These are phyloP conservation scores for Phrynocephalus guinanensis DNA, from an alignment of 2,797 vertebrate species.

Conservation along the genomic window DNA sequence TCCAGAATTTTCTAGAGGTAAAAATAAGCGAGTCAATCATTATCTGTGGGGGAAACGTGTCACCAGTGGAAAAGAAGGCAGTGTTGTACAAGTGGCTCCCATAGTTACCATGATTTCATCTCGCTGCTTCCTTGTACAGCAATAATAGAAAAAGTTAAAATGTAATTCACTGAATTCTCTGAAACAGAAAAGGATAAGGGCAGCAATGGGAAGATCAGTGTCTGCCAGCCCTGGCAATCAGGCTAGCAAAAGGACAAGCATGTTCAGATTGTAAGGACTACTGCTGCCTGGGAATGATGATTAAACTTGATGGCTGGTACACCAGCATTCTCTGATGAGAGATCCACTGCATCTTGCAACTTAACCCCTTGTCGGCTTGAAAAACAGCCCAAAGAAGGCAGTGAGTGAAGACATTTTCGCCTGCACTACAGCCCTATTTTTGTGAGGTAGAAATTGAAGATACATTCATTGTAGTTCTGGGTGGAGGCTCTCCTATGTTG, in stretches of 20 bases:
- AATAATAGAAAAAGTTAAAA: background rate
- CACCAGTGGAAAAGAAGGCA: background rate
- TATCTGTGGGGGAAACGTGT: background rate
- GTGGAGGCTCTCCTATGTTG: too few relatives aligned
- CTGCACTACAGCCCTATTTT: background rate
- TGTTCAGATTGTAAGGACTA: background rate
- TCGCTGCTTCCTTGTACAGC: background rate
- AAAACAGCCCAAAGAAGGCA: too few relatives aligned
- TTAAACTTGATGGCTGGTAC: background rate
- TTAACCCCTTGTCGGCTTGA: too few relatives aligned
- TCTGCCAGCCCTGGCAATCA: background rate
- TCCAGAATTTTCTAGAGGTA: too few relatives aligned
- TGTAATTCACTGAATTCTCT: background rate
- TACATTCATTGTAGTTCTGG: too few relatives aligned
- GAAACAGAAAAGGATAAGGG: background rate
- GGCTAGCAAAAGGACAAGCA: background rate
- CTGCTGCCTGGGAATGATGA: background rate
- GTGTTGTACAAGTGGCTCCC: conserved; percentile 11
- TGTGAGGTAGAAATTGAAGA: too few relatives aligned
- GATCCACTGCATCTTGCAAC: too few relatives aligned
- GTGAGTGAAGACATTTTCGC: background rate
- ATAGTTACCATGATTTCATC: background rate
- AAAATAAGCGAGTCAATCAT: background rate
- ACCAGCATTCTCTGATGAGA: too few relatives aligned
- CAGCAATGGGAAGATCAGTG: background rate